Evolutionary conservation across 2,113 vertebrate genomes (phyloP), one percentile per base, ranked within the genome.

Genomic region (Ceratotherium simum): DNA sequence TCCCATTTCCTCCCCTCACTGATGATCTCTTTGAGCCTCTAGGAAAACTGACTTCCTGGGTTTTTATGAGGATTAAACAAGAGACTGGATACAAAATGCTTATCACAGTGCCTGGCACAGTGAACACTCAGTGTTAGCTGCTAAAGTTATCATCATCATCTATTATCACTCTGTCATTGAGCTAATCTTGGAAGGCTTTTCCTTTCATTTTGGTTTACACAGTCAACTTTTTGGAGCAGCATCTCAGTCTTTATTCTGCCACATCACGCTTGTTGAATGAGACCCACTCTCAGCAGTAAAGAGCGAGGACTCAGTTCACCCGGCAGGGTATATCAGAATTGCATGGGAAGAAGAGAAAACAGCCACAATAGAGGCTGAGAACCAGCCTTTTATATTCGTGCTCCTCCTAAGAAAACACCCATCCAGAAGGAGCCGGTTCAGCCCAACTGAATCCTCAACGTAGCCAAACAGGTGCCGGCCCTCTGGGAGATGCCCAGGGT

Each of bases 261-360:
- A 48, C 5, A 23, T 36, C 70, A 12, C 8, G 65, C 42, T 12
- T 88, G 6, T 76, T 14, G n/a, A 83, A 20, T 39, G 46, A 93
- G 75, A 64, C 14, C 27, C 23, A 2, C 25, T 16, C 82, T 54
- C 51, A 5, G 16, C 5, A 79, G 56, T 18, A 16, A 27, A n/a
- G 29, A 8, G 69, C 0, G 0, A 23, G 11, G 14, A 21, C 36
- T 51, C 8, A 5, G 1, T 31, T 13, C 8, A 17, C 16, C 73
- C 5, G 6, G 62, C 9, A 29, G 23, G 13, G 31, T 33, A 9
- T 3, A 16, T 31, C 31, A 5, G 51, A 25, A 54, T 39, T n/a
- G 58, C n/a, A 3, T 0, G 7, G 48, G n/a, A 85, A 72, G 81
- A 36, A 64, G 62, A n/a, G 29, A 62, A 65, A 64, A 60, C 36